Evolutionary conservation across 2,888 invertebrate genomes (phyloP), one percentile per base, ranked within the genome.

Genomic region (Leucophora obtusa): DNA sequence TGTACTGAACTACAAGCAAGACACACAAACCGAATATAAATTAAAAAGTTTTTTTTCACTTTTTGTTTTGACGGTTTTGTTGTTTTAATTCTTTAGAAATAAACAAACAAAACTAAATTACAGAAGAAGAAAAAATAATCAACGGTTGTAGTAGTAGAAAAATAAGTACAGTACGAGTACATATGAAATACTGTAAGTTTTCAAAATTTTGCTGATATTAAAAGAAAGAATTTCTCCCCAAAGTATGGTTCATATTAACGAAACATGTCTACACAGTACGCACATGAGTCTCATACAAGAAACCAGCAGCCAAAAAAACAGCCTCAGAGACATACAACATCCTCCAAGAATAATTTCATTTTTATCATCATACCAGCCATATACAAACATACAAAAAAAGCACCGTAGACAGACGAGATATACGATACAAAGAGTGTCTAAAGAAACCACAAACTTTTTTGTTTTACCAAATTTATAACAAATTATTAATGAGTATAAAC

Each of bases 401-500:
- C 15, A n/a, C 63, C 28, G 43, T 14, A 47, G 43, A 47, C n/a
- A 47, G 43, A n/a, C 43, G 1, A 28, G 43, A n/a, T 14, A 47
- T 21, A 11, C 0, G 0, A 51, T 18, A 7, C 17, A 14, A 33
- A 54, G 50, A 59, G 58, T 72, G 56, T 72, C 28, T 18, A 63
- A 53, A 65, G 47, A 74, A 77, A 70, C 54, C 53, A 59, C 51
- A 50, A 63, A 73, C 21, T 14, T 50, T 53, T 54, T 65, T 47
- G n/a, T 65, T 58, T 59, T 10, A 56, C 28, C 38, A 66, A 58
- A 58, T 72, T 62, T 62, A 66, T 28, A 56, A 51, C 7, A 68
- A 72, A 69, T 69, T 69, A 63, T 79, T 79, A 68, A 68, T 58
- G 60, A 56, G 18, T 62, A 38, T 38, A 62, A 2, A 35, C 28